Percentiles rank a stretch among this genome's conserved stretches.
Conservation (phyloP, 2,797 vertebrate species). For the Pampus argenteus region DNA sequence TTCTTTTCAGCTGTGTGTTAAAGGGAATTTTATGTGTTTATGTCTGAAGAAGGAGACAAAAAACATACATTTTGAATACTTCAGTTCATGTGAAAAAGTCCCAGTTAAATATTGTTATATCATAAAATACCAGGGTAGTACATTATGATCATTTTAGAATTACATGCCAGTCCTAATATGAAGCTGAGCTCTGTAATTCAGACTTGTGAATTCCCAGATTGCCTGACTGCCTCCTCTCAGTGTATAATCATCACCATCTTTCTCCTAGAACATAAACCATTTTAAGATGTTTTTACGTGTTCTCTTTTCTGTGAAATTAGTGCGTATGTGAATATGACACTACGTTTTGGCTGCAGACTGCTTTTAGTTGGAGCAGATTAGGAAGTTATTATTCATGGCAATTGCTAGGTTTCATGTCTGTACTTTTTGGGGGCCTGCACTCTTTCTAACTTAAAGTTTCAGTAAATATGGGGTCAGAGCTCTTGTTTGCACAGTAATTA, state of each 20-base stretch:
- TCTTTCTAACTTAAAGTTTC: slow-evolving; percentile 27
- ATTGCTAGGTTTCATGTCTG: slow-evolving; percentile 62
- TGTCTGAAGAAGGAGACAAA: no score
- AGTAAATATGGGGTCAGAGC: slow-evolving; percentile 63
- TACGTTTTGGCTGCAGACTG: slow-evolving; percentile 19
- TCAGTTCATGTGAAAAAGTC: no score
- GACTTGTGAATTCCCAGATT: slow-evolving; percentile 31
- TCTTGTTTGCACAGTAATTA: slow-evolving; percentile 73
- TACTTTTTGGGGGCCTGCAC: slow-evolving; percentile 21
- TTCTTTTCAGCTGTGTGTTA: no score
- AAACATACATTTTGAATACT: no score
- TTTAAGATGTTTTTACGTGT: slow-evolving; percentile 44
- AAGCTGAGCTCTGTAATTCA: slow-evolving; percentile 22
- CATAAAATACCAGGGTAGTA: not conserved
- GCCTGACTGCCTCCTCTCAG: slow-evolving; percentile 12
- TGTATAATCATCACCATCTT: slow-evolving; percentile 47
- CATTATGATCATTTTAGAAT: slow-evolving; percentile 5
- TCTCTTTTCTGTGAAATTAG: slow-evolving; percentile 45
- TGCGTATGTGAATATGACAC: not conserved
- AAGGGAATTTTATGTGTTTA: no score
- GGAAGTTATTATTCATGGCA: slow-evolving; percentile 63
- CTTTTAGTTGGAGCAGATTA: slow-evolving; percentile 67
- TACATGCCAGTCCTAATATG: slow-evolving; percentile 10
- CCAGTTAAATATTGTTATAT: not conserved
- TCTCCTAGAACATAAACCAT: slow-evolving; percentile 33